A percentile compares a stretch with the other conserved stretches of the same genome.
phyloP scores from a whole-genome alignment of 2,113 vertebrate genomes.

The Dissostichus mawsoni region DNA sequence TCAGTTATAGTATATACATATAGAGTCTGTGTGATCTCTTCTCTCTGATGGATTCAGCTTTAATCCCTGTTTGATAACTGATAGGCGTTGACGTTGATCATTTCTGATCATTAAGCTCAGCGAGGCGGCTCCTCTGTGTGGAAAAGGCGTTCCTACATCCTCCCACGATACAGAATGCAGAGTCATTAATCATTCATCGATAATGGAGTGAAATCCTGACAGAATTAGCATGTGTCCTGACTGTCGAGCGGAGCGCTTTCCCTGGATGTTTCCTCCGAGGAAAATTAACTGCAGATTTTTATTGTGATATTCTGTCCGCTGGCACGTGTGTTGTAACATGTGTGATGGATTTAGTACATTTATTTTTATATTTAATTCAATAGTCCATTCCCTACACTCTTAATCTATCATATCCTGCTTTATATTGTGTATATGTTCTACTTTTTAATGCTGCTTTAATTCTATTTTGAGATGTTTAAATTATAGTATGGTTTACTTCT shows the following conservation, averaged over 20 bases:
- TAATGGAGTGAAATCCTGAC: slow-evolving; percentile 39
- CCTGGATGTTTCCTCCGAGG: neutral
- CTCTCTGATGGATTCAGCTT: slow-evolving; percentile 4
- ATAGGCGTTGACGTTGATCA: slow-evolving; percentile 41
- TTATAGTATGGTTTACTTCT: too few relatives aligned
- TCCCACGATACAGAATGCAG: neutral
- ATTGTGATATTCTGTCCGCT: neutral
- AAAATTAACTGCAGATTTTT: neutral
- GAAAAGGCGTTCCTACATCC: slow-evolving; percentile 15
- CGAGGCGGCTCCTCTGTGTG: slow-evolving; percentile 3
- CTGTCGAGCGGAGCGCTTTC: neutral
- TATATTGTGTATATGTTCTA: too few relatives aligned
- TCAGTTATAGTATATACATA: neutral
- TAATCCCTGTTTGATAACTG: slow-evolving; percentile 34
- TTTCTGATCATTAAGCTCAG: slow-evolving; percentile 32
- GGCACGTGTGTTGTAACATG: neutral
- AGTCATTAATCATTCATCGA: slow-evolving; percentile 62
- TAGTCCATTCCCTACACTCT: too few relatives aligned
- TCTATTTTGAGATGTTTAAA: too few relatives aligned
- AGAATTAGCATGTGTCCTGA: slow-evolving; percentile 58
- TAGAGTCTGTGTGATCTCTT: neutral
- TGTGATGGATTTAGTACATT: neutral
- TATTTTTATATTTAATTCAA: too few relatives aligned
- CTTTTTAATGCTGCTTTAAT: too few relatives aligned
- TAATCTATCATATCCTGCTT: too few relatives aligned